Base-by-base conservation (phyloP, 2,113 vertebrate genomes). In the Sinocyclocheilus anshuiensis region DNA sequence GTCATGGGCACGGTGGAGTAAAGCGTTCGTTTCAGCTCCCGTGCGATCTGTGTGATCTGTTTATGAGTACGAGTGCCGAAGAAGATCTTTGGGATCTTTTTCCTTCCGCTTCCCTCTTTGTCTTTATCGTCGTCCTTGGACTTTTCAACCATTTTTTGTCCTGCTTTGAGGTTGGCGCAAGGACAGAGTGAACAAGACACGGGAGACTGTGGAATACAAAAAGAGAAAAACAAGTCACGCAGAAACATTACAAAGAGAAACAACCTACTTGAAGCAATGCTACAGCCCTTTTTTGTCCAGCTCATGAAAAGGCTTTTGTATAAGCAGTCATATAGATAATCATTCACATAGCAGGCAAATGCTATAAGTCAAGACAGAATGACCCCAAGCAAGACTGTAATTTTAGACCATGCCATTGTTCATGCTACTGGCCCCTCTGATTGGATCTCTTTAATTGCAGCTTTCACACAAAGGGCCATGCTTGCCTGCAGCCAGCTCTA, bases 21-120 rank as follows among this genome's bases (percentile, higher is more conserved):
- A 0, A 91, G 91, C 0, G 98, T 98, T 55, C 95, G 96, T 91
- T 95, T 95, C 89, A 99, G 88, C 90, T 99, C 98, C 53, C 93
- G 96, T 22, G 95, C 92, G 80, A 99, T 95, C 93, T 99, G 98
- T 45, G 96, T 93, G 84, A 99, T 99, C 92, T 99, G 98, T 77
- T 99, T 99, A 87, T 99, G 98, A 0, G 98, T 99, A 7, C 98
- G 96, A 0, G 98, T 99, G 89, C 97, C 98, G 87, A 99, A 99
- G 93, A 96, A 99, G 90, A 99, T 98, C 93, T 97, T 97, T 45
- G 97, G 97, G 65, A 96, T 87, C 39, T 88, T 94, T 2, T 74
- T 89, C 33, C 76, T 93, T 50, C 86, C 92, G 10, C 79, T 93
- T 74, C 76, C 82, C 10, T 96, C 95, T 61, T 94, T 71, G 11